Conservation (phyloP, 1,140 invertebrate genomes). For the Hyles euphorbiae region DNA sequence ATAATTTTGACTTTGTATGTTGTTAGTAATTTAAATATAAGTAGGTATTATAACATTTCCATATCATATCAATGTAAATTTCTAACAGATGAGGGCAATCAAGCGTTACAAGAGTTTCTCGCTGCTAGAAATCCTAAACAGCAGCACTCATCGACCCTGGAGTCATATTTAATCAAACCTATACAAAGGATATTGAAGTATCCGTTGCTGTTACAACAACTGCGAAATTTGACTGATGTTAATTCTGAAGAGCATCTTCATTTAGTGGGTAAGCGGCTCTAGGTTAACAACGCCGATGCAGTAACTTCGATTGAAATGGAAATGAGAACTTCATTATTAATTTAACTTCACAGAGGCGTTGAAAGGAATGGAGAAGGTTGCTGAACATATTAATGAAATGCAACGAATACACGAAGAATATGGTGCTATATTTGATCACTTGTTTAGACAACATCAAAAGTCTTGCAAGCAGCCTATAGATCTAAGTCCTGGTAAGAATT, state of each 20-base stretch:
- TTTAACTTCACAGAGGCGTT: constrained; percentile 83
- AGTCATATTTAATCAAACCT: constrained; percentile 99
- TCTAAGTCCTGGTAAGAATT: constrained; percentile 86
- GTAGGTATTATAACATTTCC: too few relatives aligned
- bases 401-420: constrained; percentile 99
- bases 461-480: constrained; percentile 96
- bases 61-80: background rate
- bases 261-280: constrained; percentile 82
- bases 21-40: too few relatives aligned
- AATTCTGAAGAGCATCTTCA: constrained; percentile 95
- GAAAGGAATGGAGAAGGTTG: constrained; percentile 98
- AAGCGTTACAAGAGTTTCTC: constrained; percentile 96
- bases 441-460: constrained; percentile 96
- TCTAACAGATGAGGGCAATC: constrained; percentile 92
- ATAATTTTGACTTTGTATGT: too few relatives aligned
- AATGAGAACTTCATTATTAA: background rate
- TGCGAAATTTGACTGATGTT: constrained; percentile 94
- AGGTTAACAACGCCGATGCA: too few relatives aligned
- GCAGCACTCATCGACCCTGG: constrained; percentile 96
- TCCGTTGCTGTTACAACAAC: constrained; percentile 95
- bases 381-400: constrained; percentile 99
- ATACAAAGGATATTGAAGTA: constrained; percentile 99
- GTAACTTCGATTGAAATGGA: too few relatives aligned
- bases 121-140: constrained; percentile 94
- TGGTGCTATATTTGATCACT: constrained; percentile 97